A percentile compares a stretch with the other conserved stretches of the same genome.
Evolutionary conservation across 2,797 vertebrate species (phyloP).

Genomic region (Urophycis tenuis): DNA sequence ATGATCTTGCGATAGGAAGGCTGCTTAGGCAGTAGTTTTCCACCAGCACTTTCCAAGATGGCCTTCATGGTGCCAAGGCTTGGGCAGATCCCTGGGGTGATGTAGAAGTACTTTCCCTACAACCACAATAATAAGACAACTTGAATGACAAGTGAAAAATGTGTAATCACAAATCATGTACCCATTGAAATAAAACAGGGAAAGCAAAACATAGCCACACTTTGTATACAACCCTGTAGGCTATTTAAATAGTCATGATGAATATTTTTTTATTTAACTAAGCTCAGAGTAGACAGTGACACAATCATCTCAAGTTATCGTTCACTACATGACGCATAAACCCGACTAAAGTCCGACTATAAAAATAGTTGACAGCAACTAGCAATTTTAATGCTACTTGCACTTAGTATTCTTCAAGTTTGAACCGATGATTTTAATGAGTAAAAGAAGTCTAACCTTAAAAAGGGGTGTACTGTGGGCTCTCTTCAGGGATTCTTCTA

Average conservation of each 20-base stretch:
- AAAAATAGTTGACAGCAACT: too few species aligned
- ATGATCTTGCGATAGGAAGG: constrained; percentile 92
- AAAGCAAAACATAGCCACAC: too few species aligned
- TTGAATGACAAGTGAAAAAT: neutral
- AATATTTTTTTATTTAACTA: neutral
- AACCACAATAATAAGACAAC: constrained; percentile 25
- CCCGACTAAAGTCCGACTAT: too few species aligned
- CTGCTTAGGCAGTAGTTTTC: constrained; percentile 85
- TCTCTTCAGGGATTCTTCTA: constrained; percentile 90
- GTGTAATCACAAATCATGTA: neutral
- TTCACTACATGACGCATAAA: too few species aligned
- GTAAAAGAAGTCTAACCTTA: constrained; percentile 72
- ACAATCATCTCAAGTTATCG: too few species aligned
- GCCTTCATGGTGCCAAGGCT: constrained; percentile 91
- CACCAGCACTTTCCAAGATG: constrained; percentile 91
- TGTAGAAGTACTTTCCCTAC: constrained; percentile 93
- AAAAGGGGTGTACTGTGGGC: constrained; percentile 83
- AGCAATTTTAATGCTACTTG: too few species aligned
- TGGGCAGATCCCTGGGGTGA: constrained; percentile 94
- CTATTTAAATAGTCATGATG: neutral
- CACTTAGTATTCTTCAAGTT: neutral
- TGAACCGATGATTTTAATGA: neutral
- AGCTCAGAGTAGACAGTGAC: too few species aligned
- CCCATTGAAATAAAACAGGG: neutral
- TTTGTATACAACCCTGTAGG: neutral